Percentiles rank a stretch among this genome's conserved stretches.
These are phyloP conservation scores for Cathartes aura DNA, from an alignment of 2,113 vertebrate species.

Conservation along the genomic window DNA sequence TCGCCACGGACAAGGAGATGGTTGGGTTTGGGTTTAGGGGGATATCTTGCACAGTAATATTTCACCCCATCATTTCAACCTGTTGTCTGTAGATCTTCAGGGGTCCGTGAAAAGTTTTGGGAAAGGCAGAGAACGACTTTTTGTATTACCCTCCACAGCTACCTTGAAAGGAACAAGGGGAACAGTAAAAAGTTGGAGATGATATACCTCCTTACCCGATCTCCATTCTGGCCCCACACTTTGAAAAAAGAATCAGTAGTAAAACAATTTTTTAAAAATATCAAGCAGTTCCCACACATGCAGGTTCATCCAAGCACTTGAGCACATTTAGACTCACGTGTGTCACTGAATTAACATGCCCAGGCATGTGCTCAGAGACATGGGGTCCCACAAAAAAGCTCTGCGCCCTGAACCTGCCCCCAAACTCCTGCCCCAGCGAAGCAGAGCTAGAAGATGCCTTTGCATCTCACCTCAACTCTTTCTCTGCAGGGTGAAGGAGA, in stretches of 20 bases:
- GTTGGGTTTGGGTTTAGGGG: neutral
- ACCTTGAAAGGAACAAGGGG: neutral
- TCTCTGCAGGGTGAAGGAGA: rapidly evolving
- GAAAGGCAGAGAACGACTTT: neutral
- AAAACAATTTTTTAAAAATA: neutral
- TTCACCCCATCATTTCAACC: neutral
- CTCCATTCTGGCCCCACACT: neutral
- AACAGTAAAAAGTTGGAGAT: neutral
- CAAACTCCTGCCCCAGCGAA: neutral
- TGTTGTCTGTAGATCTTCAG: neutral
- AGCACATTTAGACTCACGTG: rapidly evolving
- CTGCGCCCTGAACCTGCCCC: neutral
- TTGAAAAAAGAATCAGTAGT: too few relatives aligned
- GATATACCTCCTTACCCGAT: rapidly evolving
- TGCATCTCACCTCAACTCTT: rapidly evolving
- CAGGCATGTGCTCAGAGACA: too few relatives aligned
- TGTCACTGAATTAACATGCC: neutral
- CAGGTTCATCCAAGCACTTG: neutral
- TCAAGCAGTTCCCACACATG: neutral
- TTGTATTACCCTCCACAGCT: neutral
- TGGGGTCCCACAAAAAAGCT: neutral
- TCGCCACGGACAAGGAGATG: neutral
- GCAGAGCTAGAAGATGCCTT: neutral
- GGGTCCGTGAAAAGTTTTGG: rapidly evolving
- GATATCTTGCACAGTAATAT: neutral